Evolutionary conservation across 2,888 invertebrate species (phyloP), one percentile per base, ranked within the genome.

Genomic region (Tenthredo amoena): DNA sequence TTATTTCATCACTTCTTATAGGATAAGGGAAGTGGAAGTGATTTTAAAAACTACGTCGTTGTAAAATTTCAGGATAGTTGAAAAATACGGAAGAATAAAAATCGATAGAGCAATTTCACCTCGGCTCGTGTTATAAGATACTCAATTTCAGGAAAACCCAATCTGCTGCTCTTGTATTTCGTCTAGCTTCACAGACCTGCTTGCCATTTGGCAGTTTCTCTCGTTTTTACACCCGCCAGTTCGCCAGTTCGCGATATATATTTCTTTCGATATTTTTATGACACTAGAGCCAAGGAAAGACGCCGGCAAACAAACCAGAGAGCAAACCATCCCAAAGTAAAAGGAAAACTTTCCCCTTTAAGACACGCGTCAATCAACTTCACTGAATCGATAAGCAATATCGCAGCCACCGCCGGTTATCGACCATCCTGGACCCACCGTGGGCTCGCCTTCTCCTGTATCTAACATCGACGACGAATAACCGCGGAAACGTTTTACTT

Each of bases 351-450:
- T 62, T 62, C n/a, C 55, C 34, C 77, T 31, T 34, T 62, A 58
- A 65, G 81, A 81, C 81, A 81, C 47, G 40, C 81, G 81, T 81
- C 81, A 62, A 81, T 81, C 81, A 81, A 81, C 37, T 81, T 40
- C 81, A 81, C 47, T 62, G 62, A 62, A 71, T 90, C 90, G 90
- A 91, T 90, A 90, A 90, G 89, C 89, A 90, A 91, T 91, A 90
- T 89, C 88, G 88, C 86, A 87, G 89, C 87, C 89, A 81, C 84
- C 85, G 87, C 84, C 86, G 86, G 87, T 86, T 88, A 77, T 77
- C 85, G 88, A 86, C 86, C 86, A 87, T 86, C 88, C 77, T 77
- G 77, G 77, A 50, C 77, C 55, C 88, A 88, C 89, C 86, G 86
- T 86, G 84, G 83, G 55, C 62, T 71, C 68, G 86, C 85, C 55